A percentile compares a stretch with the other conserved stretches of the same genome.
Conservation (phyloP, 2,797 vertebrate species). For the Galaxias olidus region DNA sequence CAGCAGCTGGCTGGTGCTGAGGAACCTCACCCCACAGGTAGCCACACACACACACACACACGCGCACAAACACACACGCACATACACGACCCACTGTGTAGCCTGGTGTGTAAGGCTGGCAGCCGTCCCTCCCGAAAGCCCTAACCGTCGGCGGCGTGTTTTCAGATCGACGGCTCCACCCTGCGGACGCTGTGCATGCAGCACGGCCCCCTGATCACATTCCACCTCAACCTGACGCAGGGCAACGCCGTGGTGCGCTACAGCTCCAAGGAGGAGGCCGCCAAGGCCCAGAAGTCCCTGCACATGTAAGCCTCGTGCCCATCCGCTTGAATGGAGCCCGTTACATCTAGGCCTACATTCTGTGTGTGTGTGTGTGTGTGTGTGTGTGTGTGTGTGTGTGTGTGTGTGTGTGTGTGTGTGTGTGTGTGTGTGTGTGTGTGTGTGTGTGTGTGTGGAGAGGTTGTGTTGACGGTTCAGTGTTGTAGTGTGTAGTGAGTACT, state of each 20-base stretch:
- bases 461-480: too few relatives aligned
- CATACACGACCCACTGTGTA: too few relatives aligned
- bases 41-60: too few relatives aligned
- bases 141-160: neutral
- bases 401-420: too few relatives aligned
- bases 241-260: conserved; percentile 98
- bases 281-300: conserved; percentile 98
- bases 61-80: too few relatives aligned
- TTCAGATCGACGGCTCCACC: conserved; percentile 94
- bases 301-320: conserved; percentile 84
- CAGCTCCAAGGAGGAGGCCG: conserved; percentile 97
- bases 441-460: neutral
- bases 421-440: too few relatives aligned
- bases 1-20: conserved; percentile 97
- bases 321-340: neutral
- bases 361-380: too few relatives aligned
- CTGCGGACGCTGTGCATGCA: conserved; percentile 96
- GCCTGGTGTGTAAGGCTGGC: too few relatives aligned
- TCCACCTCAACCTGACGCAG: conserved; percentile 99
- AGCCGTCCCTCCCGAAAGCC: too few relatives aligned
- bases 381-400: too few relatives aligned
- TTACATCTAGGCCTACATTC: too few relatives aligned
- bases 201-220: conserved; percentile 96
- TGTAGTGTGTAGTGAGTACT: too few relatives aligned
- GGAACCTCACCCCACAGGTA: conserved; percentile 98